Conservation (phyloP, 2,113 vertebrate species). For the Pica pica region DNA sequence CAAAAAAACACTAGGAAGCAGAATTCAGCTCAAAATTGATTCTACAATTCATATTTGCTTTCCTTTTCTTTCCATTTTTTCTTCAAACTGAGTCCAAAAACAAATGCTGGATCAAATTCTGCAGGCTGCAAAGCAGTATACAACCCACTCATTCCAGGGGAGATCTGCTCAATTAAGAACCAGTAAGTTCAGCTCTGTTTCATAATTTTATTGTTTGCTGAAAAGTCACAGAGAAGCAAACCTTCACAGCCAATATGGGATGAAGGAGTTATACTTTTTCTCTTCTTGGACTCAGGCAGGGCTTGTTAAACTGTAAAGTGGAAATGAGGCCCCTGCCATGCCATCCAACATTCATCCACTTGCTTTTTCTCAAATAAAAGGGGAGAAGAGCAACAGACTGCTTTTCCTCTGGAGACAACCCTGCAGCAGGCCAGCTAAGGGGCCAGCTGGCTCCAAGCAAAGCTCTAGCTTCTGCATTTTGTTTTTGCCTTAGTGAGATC, state of each 20-base stretch:
- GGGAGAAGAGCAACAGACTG: neutral
- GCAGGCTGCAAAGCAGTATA: neutral
- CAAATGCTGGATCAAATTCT: neutral
- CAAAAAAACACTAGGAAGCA: neutral
- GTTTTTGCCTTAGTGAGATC: neutral
- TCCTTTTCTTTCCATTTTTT: neutral
- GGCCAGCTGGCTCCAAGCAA: neutral
- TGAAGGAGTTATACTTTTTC: neutral
- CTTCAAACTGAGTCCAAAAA: neutral
- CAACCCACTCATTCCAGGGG: neutral
- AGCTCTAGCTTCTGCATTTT: neutral
- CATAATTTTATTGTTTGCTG: neutral
- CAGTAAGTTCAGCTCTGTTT: neutral
- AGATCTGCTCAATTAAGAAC: constrained; percentile 24
- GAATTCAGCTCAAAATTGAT: neutral
- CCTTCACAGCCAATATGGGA: neutral
- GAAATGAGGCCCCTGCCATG: neutral
- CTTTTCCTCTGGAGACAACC: neutral
- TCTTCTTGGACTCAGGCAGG: neutral
- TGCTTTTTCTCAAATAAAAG: neutral
- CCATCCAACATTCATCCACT: neutral
- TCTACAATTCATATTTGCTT: neutral
- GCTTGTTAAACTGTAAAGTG: neutral
- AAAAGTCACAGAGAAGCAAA: neutral
- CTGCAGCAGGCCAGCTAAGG: neutral